phyloP scores from a whole-genome alignment of 2,888 invertebrate genomes.

The Caenorhabditis panamensis region DNA sequence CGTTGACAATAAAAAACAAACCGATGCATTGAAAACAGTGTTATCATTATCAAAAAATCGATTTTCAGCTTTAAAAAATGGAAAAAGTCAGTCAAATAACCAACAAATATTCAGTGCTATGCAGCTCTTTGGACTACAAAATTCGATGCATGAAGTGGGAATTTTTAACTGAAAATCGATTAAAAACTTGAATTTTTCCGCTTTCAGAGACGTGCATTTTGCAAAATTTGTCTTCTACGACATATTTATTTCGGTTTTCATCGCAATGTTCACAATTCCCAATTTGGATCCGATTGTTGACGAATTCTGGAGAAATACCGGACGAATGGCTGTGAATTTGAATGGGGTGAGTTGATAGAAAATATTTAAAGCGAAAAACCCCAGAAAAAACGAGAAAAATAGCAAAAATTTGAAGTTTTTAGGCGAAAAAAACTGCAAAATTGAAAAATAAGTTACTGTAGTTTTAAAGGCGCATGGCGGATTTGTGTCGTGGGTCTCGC shows the following conservation, averaged over 20 bases:
- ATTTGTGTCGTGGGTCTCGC: too few species aligned
- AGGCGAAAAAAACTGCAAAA: too few species aligned
- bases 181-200: too few species aligned
- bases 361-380: neutral
- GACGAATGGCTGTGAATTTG: constrained; percentile 24
- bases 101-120: constrained; percentile 1
- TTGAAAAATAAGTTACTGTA: too few species aligned
- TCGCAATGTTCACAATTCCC: neutral
- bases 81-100: neutral
- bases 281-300: constrained; percentile 16
- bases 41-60: neutral
- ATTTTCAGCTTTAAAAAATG: neutral
- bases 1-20: constrained; percentile 44
- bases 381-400: too few species aligned
- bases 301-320: constrained; percentile 32
- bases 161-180: neutral
- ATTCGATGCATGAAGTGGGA: too few species aligned
- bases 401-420: too few species aligned
- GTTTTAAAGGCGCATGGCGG: too few species aligned
- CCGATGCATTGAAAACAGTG: constrained; percentile 3
- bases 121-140: too few species aligned
- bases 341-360: constrained; percentile 13
- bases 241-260: constrained; percentile 15
- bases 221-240: constrained; percentile 23
- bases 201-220: constrained; percentile 13